phyloP scores from a whole-genome alignment of 2,797 vertebrate species.

The Prionace glauca region DNA sequence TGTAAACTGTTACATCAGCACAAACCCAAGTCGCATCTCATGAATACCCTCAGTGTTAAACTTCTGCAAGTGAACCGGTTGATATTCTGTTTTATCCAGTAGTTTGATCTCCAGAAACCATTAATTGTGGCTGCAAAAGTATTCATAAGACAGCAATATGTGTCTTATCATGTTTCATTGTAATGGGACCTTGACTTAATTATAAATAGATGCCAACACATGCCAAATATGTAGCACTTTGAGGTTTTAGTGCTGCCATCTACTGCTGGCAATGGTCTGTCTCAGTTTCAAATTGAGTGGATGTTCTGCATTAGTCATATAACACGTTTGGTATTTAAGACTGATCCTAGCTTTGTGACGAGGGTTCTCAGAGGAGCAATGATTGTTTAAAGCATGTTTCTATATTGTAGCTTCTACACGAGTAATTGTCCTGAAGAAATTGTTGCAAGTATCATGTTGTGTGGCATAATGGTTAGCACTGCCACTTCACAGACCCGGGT shows the following conservation, averaged over 20 bases:
- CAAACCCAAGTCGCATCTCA: background rate
- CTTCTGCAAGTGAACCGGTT: background rate
- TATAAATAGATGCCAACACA: background rate
- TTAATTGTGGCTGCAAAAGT: background rate
- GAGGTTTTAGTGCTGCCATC: conserved; percentile 10
- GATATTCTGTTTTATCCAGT: background rate
- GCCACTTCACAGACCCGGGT: no score
- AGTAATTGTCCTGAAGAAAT: background rate
- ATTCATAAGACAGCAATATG: background rate
- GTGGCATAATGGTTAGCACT: no score
- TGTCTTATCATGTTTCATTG: conserved; percentile 10
- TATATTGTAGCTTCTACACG: no score
- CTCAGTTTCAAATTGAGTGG: background rate
- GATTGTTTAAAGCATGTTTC: no score
- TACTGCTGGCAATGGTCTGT: background rate
- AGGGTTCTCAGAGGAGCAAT: background rate
- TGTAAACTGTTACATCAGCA: background rate
- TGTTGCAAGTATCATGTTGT: background rate
- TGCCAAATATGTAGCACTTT: background rate
- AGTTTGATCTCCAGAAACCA: conserved; percentile 9
- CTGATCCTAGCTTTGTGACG: background rate
- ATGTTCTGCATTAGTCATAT: background rate
- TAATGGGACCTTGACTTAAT: conserved; percentile 3
- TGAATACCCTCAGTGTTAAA: background rate
- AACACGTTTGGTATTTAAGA: background rate